Evolutionary conservation across 2,113 vertebrate genomes (phyloP).

Genomic region (Donacobius atricapilla): DNA sequence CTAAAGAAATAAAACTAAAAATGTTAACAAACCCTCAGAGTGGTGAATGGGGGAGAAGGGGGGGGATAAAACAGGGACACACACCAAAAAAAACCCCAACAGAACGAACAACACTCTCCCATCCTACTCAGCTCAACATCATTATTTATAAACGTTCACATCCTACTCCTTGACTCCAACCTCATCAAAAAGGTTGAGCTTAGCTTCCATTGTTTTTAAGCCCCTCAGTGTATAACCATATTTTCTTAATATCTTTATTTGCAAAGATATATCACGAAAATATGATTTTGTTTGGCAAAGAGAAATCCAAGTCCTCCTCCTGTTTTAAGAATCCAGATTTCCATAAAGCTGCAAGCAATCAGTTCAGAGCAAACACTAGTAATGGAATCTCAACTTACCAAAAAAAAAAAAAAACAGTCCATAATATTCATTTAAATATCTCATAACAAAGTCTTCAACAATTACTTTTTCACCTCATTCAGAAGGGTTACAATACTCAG

Average conservation of each 20-base stretch:
- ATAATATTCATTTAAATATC: background rate
- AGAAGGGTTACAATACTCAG: background rate
- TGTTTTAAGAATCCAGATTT: background rate
- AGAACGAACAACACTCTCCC: background rate
- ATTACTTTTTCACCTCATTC: background rate
- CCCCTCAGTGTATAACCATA: background rate
- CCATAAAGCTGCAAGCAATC: background rate
- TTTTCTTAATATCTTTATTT: background rate
- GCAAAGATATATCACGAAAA: background rate
- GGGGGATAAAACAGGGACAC: background rate
- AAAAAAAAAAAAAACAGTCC: background rate
- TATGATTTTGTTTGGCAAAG: background rate
- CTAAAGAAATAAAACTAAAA: background rate
- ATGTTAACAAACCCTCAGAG: background rate
- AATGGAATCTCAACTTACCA: background rate
- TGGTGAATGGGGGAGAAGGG: background rate
- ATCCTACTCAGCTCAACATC: background rate
- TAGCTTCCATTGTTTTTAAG: background rate
- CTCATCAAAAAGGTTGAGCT: background rate
- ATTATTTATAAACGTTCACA: background rate
- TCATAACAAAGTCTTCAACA: background rate
- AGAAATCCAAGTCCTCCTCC: background rate
- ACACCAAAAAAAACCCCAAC: rapidly evolving
- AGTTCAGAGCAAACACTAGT: background rate
- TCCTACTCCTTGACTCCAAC: background rate